Conservation (phyloP, 2,797 vertebrate genomes). For the Enteromius fasciolatus region DNA sequence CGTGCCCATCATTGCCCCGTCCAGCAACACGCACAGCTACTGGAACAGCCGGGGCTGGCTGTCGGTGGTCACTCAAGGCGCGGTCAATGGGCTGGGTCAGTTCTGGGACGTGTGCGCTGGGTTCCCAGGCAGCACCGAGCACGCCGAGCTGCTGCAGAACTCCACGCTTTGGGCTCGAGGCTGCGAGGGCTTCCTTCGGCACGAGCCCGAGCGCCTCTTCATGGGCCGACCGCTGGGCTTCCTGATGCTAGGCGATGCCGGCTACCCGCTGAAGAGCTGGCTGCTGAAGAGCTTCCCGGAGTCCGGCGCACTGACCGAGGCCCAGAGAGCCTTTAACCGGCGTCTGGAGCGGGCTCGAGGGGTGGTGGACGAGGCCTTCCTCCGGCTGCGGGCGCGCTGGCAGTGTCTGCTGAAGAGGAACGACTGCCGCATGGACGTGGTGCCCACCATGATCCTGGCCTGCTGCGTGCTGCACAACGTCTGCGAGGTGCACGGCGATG, state of each 20-base stretch:
- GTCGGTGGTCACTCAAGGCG: slow-evolving; percentile 73
- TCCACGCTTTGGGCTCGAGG: slow-evolving; percentile 75
- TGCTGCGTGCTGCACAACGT: slow-evolving; percentile 81
- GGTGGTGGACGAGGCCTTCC: slow-evolving; percentile 69
- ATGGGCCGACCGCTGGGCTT: slow-evolving; percentile 74
- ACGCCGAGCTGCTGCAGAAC: slow-evolving; percentile 73
- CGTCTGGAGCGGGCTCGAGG: slow-evolving; percentile 63
- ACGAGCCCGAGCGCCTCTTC: slow-evolving; percentile 58
- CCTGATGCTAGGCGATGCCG: slow-evolving; percentile 75
- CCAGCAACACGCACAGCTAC: slow-evolving; percentile 68
- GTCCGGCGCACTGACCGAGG: slow-evolving; percentile 29
- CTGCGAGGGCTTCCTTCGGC: slow-evolving; percentile 71
- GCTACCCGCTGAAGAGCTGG: slow-evolving; percentile 76
- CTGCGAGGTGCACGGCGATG: slow-evolving; percentile 72
- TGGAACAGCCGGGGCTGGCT: slow-evolving; percentile 78
- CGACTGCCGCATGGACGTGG: slow-evolving; percentile 76
- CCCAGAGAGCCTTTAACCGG: slow-evolving; percentile 68
- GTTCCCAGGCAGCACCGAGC: slow-evolving; percentile 78
- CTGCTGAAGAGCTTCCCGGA: slow-evolving; percentile 74
- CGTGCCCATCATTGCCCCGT: slow-evolving; percentile 75
- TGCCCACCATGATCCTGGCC: slow-evolving; percentile 75
- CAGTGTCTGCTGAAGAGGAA: slow-evolving; percentile 80
- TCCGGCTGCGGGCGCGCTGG: slow-evolving; percentile 76
- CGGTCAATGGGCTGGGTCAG: slow-evolving; percentile 74
- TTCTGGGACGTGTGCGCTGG: slow-evolving; percentile 84